Percentiles rank a stretch among this genome's conserved stretches.
Conservation (phyloP, 2,888 invertebrate genomes). For the Galeruca laticollis region DNA sequence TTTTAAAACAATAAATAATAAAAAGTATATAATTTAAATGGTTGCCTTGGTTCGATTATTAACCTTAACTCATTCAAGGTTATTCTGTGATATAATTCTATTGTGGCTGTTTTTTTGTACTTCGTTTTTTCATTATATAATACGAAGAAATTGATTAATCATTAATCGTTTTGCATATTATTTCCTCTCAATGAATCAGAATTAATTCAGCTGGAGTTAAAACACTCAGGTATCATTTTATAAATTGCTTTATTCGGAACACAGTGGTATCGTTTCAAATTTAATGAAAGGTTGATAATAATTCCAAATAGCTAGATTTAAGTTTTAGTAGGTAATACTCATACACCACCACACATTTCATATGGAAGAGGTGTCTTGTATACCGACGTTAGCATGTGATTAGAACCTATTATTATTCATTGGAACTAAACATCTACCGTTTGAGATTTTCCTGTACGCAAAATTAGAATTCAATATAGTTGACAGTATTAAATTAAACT, state of each 20-base stretch:
- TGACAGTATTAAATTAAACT: too few relatives aligned
- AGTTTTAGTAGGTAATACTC: too few relatives aligned
- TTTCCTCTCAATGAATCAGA: not conserved
- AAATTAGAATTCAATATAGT: too few relatives aligned
- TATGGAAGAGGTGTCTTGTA: too few relatives aligned
- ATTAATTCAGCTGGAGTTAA: not conserved
- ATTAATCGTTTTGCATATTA: not conserved
- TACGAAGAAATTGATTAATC: constrained; percentile 4
- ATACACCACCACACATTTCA: too few relatives aligned
- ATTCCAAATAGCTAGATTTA: too few relatives aligned
- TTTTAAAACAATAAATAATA: not conserved
- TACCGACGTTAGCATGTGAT: too few relatives aligned
- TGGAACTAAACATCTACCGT: too few relatives aligned
- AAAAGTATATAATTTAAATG: not conserved
- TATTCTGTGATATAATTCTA: constrained; percentile 1
- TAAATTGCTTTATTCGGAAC: not conserved
- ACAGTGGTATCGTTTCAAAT: not conserved
- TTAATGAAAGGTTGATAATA: too few relatives aligned
- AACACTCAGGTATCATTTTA: not conserved
- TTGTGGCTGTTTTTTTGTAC: not conserved
- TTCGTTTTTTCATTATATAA: not conserved
- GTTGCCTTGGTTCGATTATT: not conserved
- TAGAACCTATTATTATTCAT: too few relatives aligned
- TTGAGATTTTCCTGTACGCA: too few relatives aligned
- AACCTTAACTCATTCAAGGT: constrained; percentile 2